These are phyloP conservation scores for Pachyrhynchus sulphureomaculatus DNA, from an alignment of 1,140 invertebrate species.

Conservation along the genomic window DNA sequence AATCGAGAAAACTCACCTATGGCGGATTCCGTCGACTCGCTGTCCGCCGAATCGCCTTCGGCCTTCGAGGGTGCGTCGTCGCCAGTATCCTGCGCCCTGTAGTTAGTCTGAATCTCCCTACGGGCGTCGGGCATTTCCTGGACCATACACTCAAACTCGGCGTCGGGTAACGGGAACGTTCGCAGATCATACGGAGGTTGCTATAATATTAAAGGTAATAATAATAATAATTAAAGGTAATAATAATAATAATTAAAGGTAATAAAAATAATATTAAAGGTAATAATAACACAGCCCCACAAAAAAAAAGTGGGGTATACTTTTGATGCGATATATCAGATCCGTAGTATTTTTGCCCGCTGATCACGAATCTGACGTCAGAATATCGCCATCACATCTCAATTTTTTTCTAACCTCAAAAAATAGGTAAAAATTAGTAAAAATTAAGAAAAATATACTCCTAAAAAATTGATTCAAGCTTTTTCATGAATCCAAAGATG, in stretches of 20 bases:
- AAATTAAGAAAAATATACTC: too few relatives aligned
- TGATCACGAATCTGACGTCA: too few relatives aligned
- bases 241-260: neutral
- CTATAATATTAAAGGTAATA: constrained; percentile 23
- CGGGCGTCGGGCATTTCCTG: constrained; percentile 64
- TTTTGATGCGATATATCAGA: too few relatives aligned
- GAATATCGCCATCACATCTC: too few relatives aligned
- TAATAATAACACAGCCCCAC: too few relatives aligned
- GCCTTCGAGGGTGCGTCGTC: constrained; percentile 28
- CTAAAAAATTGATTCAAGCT: too few relatives aligned
- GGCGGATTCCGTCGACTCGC: constrained; percentile 64
- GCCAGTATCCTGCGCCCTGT: constrained; percentile 41
- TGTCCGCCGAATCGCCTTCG: constrained; percentile 47
- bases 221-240: neutral
- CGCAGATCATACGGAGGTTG: constrained; percentile 71
- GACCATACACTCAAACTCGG: constrained; percentile 69
- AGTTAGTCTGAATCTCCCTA: constrained; percentile 45
- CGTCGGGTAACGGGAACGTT: constrained; percentile 72
- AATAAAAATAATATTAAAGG: too few relatives aligned
- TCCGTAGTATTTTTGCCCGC: too few relatives aligned
- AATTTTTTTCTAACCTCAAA: too few relatives aligned
- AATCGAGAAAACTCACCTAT: constrained; percentile 53
- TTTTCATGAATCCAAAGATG: too few relatives aligned
- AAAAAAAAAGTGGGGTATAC: too few relatives aligned
- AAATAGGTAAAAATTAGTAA: too few relatives aligned